Conservation (phyloP, 2,888 invertebrate genomes). For the Neocrepidodera transversa region DNA sequence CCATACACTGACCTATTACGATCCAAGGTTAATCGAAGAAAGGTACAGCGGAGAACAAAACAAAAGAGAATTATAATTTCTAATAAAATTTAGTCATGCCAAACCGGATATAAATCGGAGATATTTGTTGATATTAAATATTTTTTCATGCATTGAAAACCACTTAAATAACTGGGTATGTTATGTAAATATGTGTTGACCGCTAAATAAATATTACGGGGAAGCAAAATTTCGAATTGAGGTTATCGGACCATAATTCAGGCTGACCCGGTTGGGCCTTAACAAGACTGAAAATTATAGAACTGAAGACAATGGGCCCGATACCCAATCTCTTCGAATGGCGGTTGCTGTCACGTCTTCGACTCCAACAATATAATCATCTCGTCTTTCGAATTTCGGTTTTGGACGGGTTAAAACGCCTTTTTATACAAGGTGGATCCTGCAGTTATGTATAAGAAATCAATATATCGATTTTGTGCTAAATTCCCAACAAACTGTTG, state of each 20-base stretch:
- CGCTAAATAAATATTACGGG: slow-evolving; percentile 2
- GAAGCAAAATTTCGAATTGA: slow-evolving; percentile 9
- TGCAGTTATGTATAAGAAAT: neutral
- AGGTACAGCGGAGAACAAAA: neutral
- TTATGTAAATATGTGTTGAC: too few relatives aligned
- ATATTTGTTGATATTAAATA: too few relatives aligned
- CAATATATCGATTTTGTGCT: neutral
- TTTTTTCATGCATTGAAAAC: too few relatives aligned
- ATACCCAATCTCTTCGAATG: slow-evolving; percentile 12
- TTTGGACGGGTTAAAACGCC: slow-evolving; percentile 11
- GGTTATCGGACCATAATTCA: slow-evolving; percentile 15
- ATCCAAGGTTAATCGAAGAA: slow-evolving; percentile 19
- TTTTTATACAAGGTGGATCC: slow-evolving; percentile 3
- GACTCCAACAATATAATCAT: slow-evolving; percentile 13
- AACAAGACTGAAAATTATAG: slow-evolving; percentile 14
- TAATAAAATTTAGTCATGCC: neutral
- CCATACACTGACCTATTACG: slow-evolving; percentile 10
- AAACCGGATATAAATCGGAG: neutral
- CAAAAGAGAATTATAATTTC: neutral
- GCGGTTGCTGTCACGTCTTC: slow-evolving; percentile 16
- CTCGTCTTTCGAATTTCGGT: slow-evolving; percentile 11
- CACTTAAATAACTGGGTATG: too few relatives aligned
- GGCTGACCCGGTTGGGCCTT: slow-evolving; percentile 5
- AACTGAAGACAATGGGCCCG: slow-evolving; percentile 11
- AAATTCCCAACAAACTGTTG: too few relatives aligned